Percentiles rank a stretch among this genome's conserved stretches.
Conservation (phyloP, 2,797 vertebrate species). For the Trematomus bernacchii region DNA sequence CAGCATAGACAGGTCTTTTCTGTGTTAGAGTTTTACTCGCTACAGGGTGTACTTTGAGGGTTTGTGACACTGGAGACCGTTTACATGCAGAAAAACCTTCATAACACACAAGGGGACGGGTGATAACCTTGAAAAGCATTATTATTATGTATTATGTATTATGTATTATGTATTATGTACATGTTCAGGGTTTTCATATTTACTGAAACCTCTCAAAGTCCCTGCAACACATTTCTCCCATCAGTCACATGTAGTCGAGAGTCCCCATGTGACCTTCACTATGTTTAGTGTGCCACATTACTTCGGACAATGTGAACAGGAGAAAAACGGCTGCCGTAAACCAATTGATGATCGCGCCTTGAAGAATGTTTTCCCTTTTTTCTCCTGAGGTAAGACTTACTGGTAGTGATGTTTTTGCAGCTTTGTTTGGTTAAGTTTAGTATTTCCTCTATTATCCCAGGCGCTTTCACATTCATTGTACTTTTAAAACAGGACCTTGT, state of each 20-base stretch:
- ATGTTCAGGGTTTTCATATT: constrained; percentile 17
- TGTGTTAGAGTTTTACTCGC: no score
- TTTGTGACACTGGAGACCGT: no score
- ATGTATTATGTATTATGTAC: not conserved
- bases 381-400: constrained; percentile 71
- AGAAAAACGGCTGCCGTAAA: constrained; percentile 20
- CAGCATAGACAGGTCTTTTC: no score
- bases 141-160: no score
- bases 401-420: constrained; percentile 79
- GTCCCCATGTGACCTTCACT: constrained; percentile 1
- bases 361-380: constrained; percentile 48
- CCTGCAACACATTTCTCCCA: not conserved
- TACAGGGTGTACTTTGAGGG: no score
- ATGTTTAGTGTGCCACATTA: constrained; percentile 14
- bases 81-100: no score
- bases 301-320: constrained; percentile 16
- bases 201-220: constrained; percentile 11
- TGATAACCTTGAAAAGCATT: no score
- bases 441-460: constrained; percentile 64
- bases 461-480: constrained; percentile 66
- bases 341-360: constrained; percentile 44
- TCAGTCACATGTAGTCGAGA: constrained; percentile 1
- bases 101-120: no score
- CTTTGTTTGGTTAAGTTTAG: constrained; percentile 76
- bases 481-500: constrained; percentile 49